These are phyloP conservation scores for Zophobas morio DNA, from an alignment of 1,140 invertebrate genomes.

Conservation along the genomic window DNA sequence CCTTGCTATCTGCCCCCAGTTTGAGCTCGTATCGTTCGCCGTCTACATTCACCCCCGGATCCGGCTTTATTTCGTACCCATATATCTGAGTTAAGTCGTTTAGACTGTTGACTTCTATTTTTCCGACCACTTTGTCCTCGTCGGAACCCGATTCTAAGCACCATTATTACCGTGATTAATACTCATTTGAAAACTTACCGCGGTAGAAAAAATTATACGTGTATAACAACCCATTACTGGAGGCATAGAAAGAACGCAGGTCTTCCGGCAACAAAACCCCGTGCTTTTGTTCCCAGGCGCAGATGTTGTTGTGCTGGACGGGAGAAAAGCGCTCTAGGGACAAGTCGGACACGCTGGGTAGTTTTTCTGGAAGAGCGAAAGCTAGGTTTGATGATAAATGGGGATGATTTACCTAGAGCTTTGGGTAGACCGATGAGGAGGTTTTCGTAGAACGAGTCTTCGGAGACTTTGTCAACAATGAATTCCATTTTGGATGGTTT, in stretches of 20 bases:
- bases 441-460: slow-evolving; percentile 86
- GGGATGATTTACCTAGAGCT: slow-evolving; percentile 72
- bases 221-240: slow-evolving; percentile 89
- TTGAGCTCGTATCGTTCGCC: slow-evolving; percentile 47
- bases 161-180: background rate
- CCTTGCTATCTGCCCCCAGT: slow-evolving; percentile 59
- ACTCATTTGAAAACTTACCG: slow-evolving; percentile 40
- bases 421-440: slow-evolving; percentile 80
- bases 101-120: slow-evolving; percentile 60
- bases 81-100: slow-evolving; percentile 54
- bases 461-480: slow-evolving; percentile 73
- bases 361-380: slow-evolving; percentile 12
- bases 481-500: slow-evolving; percentile 67
- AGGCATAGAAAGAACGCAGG: slow-evolving; percentile 88
- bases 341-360: slow-evolving; percentile 77
- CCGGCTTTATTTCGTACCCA: slow-evolving; percentile 58
- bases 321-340: slow-evolving; percentile 71
- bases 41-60: slow-evolving; percentile 54
- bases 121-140: slow-evolving; percentile 53
- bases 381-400: slow-evolving; percentile 52
- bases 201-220: slow-evolving; percentile 67
- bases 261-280: slow-evolving; percentile 85
- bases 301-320: slow-evolving; percentile 68
- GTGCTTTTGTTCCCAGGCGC: slow-evolving; percentile 87
- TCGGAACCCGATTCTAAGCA: slow-evolving; percentile 5